Evolutionary conservation across 2,113 vertebrate genomes (phyloP), one percentile per base, ranked within the genome.

Genomic region (Aepyceros melampus): DNA sequence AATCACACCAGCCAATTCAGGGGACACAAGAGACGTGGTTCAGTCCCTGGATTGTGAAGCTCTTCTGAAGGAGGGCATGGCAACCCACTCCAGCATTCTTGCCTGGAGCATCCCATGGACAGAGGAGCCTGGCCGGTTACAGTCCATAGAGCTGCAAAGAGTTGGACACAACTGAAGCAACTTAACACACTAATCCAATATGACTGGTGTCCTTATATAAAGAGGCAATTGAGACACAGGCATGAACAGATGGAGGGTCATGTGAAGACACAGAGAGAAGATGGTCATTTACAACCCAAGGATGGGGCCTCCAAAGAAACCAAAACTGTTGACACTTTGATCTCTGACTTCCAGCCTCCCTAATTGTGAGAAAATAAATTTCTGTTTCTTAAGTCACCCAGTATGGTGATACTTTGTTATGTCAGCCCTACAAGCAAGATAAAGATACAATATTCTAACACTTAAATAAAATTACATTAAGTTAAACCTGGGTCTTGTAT

Each of bases 391-490:
- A 87, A 90, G 2, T 11, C 31, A 82, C 40, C 7, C 40, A 85
- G 7, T 74, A 58, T 36, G 83, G 13, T 81, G 4, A 45, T 74
- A 55, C 15, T 88, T 74, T 84, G 14, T 76, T 87, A 71, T 51
- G 31, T 78, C 21, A 88, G 3, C 23, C 47, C 36, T 87, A 49
- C 14, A 79, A 95, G 56, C 8, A 45, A 91, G 62, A 45, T 3
- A 90, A 93, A 94, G 6, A 60, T 33, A 79, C 7, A 87, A 97
- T 14, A 56, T 5, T 29, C 29, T 55, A 79, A 76, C 2, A 1
- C 2, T 97, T 97, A 40, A 92, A 96, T 58, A 97, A 84, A 51
- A 98, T 83, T 92, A 93, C 89, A 92, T 89, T 79, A 98, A 97
- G 56, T 85, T 40, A 89, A 95, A 0, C 23, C 25, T 55, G 19